Evolutionary conservation across 2,113 vertebrate species (phyloP).

Genomic region (Halichoerus grypus): DNA sequence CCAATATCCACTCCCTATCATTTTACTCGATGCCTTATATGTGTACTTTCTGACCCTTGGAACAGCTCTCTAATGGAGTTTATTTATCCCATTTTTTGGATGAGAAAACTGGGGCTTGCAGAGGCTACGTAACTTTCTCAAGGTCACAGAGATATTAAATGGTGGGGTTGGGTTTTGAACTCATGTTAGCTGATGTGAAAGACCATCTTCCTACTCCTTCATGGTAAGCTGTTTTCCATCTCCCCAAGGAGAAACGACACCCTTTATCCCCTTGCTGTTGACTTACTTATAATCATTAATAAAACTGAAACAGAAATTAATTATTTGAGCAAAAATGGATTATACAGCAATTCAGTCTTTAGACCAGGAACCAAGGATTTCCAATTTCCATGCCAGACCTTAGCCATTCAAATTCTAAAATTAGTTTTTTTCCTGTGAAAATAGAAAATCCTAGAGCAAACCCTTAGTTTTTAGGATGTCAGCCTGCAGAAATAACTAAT

Average conservation of each 20-base stretch:
- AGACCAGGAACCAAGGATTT: neutral
- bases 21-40: neutral
- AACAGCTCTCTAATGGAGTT: neutral
- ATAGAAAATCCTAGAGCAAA: constrained; percentile 12
- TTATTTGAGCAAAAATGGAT: constrained; percentile 24
- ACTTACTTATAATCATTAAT: constrained; percentile 25
- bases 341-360: neutral
- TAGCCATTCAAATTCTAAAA: constrained; percentile 9
- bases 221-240: neutral
- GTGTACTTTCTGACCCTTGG: neutral
- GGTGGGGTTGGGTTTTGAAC: neutral
- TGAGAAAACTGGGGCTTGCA: neutral
- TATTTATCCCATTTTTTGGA: neutral
- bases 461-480: neutral
- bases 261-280: constrained; percentile 14
- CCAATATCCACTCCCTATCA: neutral
- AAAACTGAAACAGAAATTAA: neutral
- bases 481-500: neutral
- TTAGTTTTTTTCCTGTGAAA: neutral
- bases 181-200: neutral
- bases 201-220: neutral
- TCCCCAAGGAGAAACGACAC: neutral
- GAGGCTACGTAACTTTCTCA: neutral
- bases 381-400: neutral
- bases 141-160: neutral